These are phyloP conservation scores for Geococcyx californianus DNA, from an alignment of 2,113 vertebrate species.

Conservation along the genomic window DNA sequence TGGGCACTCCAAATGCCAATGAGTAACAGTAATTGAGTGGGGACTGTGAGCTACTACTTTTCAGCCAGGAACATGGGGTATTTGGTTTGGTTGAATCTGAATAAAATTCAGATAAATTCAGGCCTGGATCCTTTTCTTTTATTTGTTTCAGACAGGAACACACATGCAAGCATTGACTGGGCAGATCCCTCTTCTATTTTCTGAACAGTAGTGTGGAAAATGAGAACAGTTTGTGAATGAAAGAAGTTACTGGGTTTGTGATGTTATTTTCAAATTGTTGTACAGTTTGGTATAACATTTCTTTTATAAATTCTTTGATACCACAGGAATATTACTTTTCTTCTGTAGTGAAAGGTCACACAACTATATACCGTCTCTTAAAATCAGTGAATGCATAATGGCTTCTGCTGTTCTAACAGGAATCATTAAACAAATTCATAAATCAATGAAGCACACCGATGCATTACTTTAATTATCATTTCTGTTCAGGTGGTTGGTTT, in stretches of 20 bases:
- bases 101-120: slow-evolving; percentile 19
- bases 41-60: background rate
- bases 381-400: slow-evolving; percentile 75
- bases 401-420: slow-evolving; percentile 80
- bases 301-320: slow-evolving; percentile 47
- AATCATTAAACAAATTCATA: slow-evolving; percentile 94
- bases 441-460: slow-evolving; percentile 88
- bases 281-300: background rate
- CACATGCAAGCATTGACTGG: background rate
- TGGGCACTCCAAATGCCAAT: background rate
- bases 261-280: slow-evolving; percentile 60
- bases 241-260: slow-evolving; percentile 42
- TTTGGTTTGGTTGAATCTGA: background rate
- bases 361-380: slow-evolving; percentile 61
- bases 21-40: background rate
- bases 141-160: slow-evolving; percentile 56
- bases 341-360: slow-evolving; percentile 65
- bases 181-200: slow-evolving; percentile 16
- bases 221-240: slow-evolving; percentile 20
- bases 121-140: slow-evolving; percentile 5
- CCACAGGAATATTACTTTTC: slow-evolving; percentile 37
- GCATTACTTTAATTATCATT: slow-evolving; percentile 92
- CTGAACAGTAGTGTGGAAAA: slow-evolving; percentile 41
- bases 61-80: background rate
- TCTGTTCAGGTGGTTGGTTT: slow-evolving; percentile 86